phyloP scores from a whole-genome alignment of 1,140 invertebrate species.

The Trichoplusia ni region DNA sequence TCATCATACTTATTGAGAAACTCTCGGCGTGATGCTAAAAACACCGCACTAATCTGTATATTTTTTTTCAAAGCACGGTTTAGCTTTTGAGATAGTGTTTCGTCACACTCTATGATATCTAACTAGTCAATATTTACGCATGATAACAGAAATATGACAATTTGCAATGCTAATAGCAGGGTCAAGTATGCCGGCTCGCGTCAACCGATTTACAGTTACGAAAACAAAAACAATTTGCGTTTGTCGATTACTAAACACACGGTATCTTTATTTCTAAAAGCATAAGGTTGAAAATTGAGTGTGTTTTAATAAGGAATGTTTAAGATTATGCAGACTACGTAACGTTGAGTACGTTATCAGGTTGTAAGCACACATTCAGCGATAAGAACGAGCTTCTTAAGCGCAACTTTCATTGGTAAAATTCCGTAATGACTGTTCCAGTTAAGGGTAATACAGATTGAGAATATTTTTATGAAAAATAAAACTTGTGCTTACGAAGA shows the following conservation, averaged over 20 bases:
- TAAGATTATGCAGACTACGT: neutral
- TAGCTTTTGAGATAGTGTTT: no score
- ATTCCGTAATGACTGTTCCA: constrained; percentile 1
- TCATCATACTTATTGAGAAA: no score
- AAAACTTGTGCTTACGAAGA: no score
- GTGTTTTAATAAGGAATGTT: neutral
- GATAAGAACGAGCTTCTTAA: neutral
- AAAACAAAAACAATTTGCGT: constrained; percentile 12
- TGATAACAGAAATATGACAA: neutral
- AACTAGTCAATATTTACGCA: no score
- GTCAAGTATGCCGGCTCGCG: constrained; percentile 19
- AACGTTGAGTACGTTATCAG: neutral
- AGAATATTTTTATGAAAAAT: no score
- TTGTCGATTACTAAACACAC: neutral
- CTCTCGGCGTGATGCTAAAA: no score
- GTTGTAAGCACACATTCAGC: neutral
- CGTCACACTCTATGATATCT: no score
- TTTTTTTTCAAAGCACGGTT: no score
- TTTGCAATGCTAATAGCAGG: constrained; percentile 21
- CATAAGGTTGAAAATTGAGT: neutral
- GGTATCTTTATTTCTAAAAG: neutral
- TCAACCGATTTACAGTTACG: constrained; percentile 17
- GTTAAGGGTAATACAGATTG: no score
- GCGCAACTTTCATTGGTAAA: neutral
- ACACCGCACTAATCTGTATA: no score